Percentiles rank a stretch among this genome's conserved stretches.
Conservation (phyloP, 2,797 vertebrate species). For the Scarus forsteni region DNA sequence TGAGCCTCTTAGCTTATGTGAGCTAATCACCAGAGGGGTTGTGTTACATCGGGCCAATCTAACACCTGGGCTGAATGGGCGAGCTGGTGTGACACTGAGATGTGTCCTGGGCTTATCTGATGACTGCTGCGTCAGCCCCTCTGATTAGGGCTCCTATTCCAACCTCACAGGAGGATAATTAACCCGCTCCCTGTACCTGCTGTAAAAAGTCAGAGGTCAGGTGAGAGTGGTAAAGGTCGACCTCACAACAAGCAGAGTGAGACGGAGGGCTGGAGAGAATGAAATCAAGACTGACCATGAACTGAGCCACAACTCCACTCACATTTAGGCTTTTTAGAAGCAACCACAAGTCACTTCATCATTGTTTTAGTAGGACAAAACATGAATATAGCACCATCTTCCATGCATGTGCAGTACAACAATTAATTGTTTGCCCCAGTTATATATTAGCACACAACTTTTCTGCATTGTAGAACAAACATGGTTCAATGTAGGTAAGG, state of each 20-base stretch:
- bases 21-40: constrained; percentile 84
- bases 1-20: constrained; percentile 80
- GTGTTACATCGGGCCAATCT: constrained; percentile 84
- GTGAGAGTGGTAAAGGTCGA: constrained; percentile 49
- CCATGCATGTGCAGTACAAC: too few species aligned
- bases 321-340: not conserved
- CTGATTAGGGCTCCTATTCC: constrained; percentile 83
- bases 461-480: too few species aligned
- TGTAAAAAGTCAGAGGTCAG: constrained; percentile 69
- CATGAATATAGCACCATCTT: too few species aligned
- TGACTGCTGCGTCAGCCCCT: constrained; percentile 76
- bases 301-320: constrained; percentile 23
- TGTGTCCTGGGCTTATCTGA: constrained; percentile 84
- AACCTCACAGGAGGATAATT: constrained; percentile 77
- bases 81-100: constrained; percentile 71
- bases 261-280: not conserved
- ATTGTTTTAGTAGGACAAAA: not conserved
- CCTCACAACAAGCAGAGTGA: constrained; percentile 48
- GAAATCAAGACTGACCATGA: constrained; percentile 56
- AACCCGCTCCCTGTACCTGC: constrained; percentile 73
- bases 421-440: not conserved
- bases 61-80: constrained; percentile 83
- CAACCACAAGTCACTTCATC: not conserved
- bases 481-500: too few species aligned
- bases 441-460: too few species aligned